Evolutionary conservation across 2,797 vertebrate genomes (phyloP), one percentile per base, ranked within the genome.

Genomic region (Falco novaeseelandiae): DNA sequence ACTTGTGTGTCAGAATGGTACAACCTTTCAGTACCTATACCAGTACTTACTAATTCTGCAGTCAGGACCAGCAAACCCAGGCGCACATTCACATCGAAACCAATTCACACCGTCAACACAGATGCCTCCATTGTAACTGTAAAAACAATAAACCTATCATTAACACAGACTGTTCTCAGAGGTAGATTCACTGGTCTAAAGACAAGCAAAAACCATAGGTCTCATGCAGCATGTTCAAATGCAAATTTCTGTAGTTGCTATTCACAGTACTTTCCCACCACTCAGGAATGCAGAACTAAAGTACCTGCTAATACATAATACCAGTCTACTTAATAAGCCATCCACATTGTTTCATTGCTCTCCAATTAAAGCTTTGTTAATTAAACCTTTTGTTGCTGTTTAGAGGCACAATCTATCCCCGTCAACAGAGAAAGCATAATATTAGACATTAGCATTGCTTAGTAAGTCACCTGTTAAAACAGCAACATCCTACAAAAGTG

Each of bases 41-140:
- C 85, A 71, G 66, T 90, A 98, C 99, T 99, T 98, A 99, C 99
- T 99, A 95, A 99, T 99, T 97, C 99, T 99, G 92, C 99, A 99
- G 98, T 99, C 99, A 0, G 99, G 99, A 66, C 99, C 99, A 12
- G 99, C 99, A 57, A 99, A 99, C 55, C 99, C 99, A 0, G 99
- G 98, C 0, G 99, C 99, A 2, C 99, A 99, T 83, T 99, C 99
- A 49, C 99, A 99, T 57, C 99, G 99, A 95, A 99, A 99, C 99
- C 99, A 99, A 98, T 99, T 99, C 83, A 99, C 97, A 0, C 99
- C 99, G 16, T 99, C 99, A 0, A 99, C 99, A 20, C 99, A 99
- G 97, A 99, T 97, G 38, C 99, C 99, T 1, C 99, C 99, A 0
- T 99, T 99, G 98, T 99, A 99, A 98, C 99, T 99, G 98, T 12